Base-by-base conservation (phyloP, 2,888 invertebrate genomes). In the Tortrix viridana region DNA sequence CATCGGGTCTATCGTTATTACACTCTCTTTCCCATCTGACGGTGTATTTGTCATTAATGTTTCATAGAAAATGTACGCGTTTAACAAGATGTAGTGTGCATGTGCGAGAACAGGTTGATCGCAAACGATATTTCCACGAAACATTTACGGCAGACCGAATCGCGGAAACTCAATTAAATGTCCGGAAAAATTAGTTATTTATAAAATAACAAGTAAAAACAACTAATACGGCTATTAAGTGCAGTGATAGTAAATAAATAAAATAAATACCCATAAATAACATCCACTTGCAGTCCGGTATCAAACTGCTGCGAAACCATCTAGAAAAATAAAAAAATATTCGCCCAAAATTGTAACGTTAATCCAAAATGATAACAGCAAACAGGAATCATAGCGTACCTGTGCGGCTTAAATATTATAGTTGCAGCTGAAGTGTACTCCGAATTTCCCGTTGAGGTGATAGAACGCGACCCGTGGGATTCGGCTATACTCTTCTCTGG, bases 291-390 rank as follows among this genome's bases (percentile, higher is more conserved):
- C 86, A 82, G 66, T 92, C 92, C 3, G 92, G 92, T 57, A 88
- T 70, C n/a, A 91, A 75, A 47, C 92, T 89, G 66, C 85, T 85
- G 5, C 87, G 85, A 67, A 92, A 90, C 92, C 92, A 92, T 67
- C 90, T 89, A 37, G 79, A 80, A 47, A 16, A 23, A 62, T 56
- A 9, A 22, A 12, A 16, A 19, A 50, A 44, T 6, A 7, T 16
- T 2, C 3, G 44, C 6, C 14, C 7, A 16, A 18, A 44, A 18
- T 9, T 44, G 1, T 7, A 9, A 2, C 9, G 1, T 44, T 44
- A 44, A 44, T 44, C 7, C 43, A 18, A 2, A 32, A 12, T 32
- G 3, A 23, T 6, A 5, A 32, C 32, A 12, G 18, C 19, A n/a
- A 2, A 6, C 9, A 44, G 2, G 7, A 26, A 26, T n/a, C 14